Base-by-base conservation (phyloP, 2,797 vertebrate species). In the Euthynnus affinis region DNA sequence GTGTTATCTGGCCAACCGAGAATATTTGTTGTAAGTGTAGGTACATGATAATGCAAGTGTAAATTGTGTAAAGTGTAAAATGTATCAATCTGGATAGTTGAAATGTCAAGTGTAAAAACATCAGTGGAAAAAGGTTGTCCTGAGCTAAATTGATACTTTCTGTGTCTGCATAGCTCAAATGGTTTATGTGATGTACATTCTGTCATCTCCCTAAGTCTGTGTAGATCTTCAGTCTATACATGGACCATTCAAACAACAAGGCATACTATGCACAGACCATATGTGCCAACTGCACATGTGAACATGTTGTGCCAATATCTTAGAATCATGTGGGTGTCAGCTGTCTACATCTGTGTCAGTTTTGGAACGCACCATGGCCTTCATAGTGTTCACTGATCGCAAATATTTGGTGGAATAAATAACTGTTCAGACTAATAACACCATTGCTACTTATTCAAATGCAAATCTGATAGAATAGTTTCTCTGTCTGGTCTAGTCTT, bases 341-440 rank as follows among this genome's bases (percentile, higher is more conserved):
- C 37, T 29, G 25, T 29, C 17, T 3, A 27, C 37, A 56, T 53
- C 52, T 5, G 18, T 5, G 23, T 67, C n/a, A 14, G 3, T 51
- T 27, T 46, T 6, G 14, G 17, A 49, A 42, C 29, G 23, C 9
- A 72, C 34, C 9, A 9, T 1, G 29, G 23, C 20, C 42, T 68
- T 9, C 8, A 48, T 15, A 60, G 44, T 57, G 22, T 63, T 48
- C n/a, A 62, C 15, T 66, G 40, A 25, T 7, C 37, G 34, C n/a
- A 37, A 51, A 29, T 65, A 44, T 62, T 53, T 75, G 2, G 8
- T n/a, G n/a, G 44, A 42, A 73, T 12, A 48, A 34, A 49, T 72
- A 32, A 46, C 27, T 52, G 57, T 56, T 60, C 17, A 25, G 48
- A 74, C 9, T 42, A 44, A 46, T 57, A 46, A 70, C 42, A 46